Percentiles rank a stretch among this genome's conserved stretches.
phyloP scores from a whole-genome alignment of 2,888 invertebrate genomes.

The Invenusta paracnida region DNA sequence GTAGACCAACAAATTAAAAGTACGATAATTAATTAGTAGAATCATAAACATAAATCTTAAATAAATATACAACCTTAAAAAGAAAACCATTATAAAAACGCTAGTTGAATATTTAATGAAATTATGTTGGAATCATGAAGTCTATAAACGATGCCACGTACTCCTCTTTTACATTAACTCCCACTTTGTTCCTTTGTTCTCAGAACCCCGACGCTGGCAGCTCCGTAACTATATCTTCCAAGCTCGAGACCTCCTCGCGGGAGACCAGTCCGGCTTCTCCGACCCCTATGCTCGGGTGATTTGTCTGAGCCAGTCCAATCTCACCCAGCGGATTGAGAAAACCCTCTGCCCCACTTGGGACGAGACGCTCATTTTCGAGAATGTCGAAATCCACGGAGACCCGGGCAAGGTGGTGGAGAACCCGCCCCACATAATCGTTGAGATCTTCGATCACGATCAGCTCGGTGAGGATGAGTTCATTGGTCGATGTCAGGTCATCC shows the following conservation, averaged over 20 bases:
- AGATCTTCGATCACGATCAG: constrained; percentile 61
- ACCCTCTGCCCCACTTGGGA: constrained; percentile 63
- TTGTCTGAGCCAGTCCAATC: constrained; percentile 59
- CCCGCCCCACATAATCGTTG: constrained; percentile 60
- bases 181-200: too few species aligned
- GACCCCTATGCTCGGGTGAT: constrained; percentile 62
- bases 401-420: constrained; percentile 53
- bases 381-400: constrained; percentile 58
- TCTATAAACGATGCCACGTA: too few species aligned
- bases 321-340: constrained; percentile 58
- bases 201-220: constrained; percentile 59
- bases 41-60: too few species aligned
- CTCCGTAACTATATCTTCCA: constrained; percentile 62
- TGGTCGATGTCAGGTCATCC: constrained; percentile 32
- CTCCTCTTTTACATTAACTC: too few species aligned
- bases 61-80: too few species aligned
- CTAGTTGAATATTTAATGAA: too few species aligned
- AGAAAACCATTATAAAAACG: too few species aligned
- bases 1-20: too few species aligned
- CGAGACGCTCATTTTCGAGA: constrained; percentile 62
- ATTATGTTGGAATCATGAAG: too few species aligned
- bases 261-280: constrained; percentile 62
- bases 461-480: constrained; percentile 43
- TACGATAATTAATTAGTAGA: too few species aligned
- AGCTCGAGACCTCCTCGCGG: constrained; percentile 61